Evolutionary conservation across 2,888 invertebrate species (phyloP), one percentile per base, ranked within the genome.

Genomic region (Lithophane socia): DNA sequence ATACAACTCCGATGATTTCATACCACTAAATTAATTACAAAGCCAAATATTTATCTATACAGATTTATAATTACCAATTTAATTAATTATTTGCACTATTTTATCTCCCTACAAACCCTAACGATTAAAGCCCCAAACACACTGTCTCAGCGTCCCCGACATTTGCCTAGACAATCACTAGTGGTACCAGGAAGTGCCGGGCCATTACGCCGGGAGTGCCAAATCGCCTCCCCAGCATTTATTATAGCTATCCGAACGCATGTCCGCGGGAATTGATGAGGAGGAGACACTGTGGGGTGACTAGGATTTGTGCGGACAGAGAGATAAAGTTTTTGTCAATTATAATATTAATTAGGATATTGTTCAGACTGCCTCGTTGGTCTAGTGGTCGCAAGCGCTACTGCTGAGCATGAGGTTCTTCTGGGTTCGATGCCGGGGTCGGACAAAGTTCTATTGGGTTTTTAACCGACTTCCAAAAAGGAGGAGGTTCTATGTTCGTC

Each of bases 261-360:
- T 91, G 88, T 92, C 92, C 92, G 90, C 90, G 89, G 89, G 91
- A 93, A 95, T 94, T 93, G 93, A 95, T 94, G 93, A 93, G 90
- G 93, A 92, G 92, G 93, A 91, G 92, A 92, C 91, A 90, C 86
- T 82, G 64, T 91, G 88, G 90, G 91, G 92, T 91, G 92, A 73
- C 90, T 83, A 91, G 49, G 71, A 78, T 84, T 88, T 83, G 52
- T 77, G 76, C 75, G 42, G 64, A 79, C 80, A 80, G 66, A 69
- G 1, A 18, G 54, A 69, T 42, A 49, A 29, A 7, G 3, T 52
- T 61, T 12, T 5, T 4, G 0, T 18, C 0, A 24, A 16, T 24
- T n/a, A 2, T 58, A 18, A 18, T 63, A 18, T 66, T 47, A 16
- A 42, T 56, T 63, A 13, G 13, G 52, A 52, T 52, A 49, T 49